Base-by-base conservation (phyloP, 1,140 invertebrate species). In the Ridgeia piscesae region DNA sequence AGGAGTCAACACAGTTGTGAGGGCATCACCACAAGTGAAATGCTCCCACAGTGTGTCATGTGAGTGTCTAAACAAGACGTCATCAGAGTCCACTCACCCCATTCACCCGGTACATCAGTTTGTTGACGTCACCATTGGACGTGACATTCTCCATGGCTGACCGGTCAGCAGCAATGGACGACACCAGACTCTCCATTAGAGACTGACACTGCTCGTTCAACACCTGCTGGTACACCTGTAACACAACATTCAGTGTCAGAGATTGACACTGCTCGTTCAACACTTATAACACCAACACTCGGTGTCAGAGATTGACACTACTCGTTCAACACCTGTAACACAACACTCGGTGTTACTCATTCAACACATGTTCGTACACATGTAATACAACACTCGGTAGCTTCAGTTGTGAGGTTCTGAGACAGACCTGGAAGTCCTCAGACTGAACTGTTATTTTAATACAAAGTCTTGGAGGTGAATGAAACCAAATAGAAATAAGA, bases 341-440 rank as follows among this genome's bases (percentile, higher is more conserved):
- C 17, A 91, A 91, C 21, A n/a, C n/a, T 91, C 34, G 6, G 34
- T 35, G 34, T 92, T n/a, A 95, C 88, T 96, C 95, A 94, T 95
- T 95, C 35, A 96, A 91, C 14, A 96, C 95, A 92, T 96, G 95
- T 35, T 94, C 94, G 89, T 95, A 94, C 35, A 96, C 95, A 95
- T 96, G 91, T 17, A 33, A 92, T 21, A 33, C 17, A 91, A 91
- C 21, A n/a, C n/a, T 91, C 34, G 1, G 33, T 34, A n/a, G n/a
- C n/a, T n/a, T n/a, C n/a, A n/a, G n/a, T n/a, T n/a, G n/a, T n/a
- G n/a, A n/a, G n/a, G n/a, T n/a, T n/a, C n/a, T n/a, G n/a, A n/a
- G n/a, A n/a, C n/a, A n/a, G n/a, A n/a, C n/a, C n/a, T n/a, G n/a
- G n/a, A n/a, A n/a, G n/a, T n/a, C n/a, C n/a, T n/a, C n/a, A n/a